Base-by-base conservation (phyloP, 2,888 invertebrate genomes). In the Caenorhabditis macrosperma region DNA sequence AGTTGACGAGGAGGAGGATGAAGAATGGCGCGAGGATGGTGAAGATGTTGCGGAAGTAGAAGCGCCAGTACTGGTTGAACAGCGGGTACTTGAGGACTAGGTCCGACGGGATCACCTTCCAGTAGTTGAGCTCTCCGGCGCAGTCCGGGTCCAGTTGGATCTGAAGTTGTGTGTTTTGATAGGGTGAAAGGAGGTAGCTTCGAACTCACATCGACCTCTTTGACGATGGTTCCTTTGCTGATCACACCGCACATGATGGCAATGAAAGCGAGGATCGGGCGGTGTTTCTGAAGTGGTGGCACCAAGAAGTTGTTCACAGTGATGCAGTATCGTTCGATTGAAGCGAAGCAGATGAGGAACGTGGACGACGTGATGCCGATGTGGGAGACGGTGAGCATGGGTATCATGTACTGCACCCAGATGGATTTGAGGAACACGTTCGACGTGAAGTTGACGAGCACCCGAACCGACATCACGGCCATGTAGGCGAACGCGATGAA, bases 191-290 rank as follows among this genome's bases (percentile, higher is more conserved):
- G 7, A 20, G 26, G 10, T 17, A 30, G 5, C 9, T 6, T 20
- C 44, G 38, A 55, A n/a, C 66, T 64, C 60, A 86, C 88, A 81
- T 83, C 80, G 41, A 88, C 82, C 64, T 88, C 88, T 38, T 84
- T 67, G 15, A 83, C 76, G 12, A 86, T 86, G 15, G 85, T 83
- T 33, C 87, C 88, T 67, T 88, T 88, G 74, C 85, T 85, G 22
- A 88, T 61, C 20, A 88, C 79, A 20, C 88, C 88, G 55, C 85
- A 82, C 75, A 88, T 75, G 9, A 88, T 81, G 5, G 88, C 88
- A 9, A 82, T 64, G 28, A 82, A 78, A 9, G 87, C 86, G 22
- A 88, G 74, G 9, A 79, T 38, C 50, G 79, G 79, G 15, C 79
- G 74, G 69, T 75, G 59, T 28, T 63, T 79, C 33, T 79, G 79